phyloP scores from a whole-genome alignment of 2,113 vertebrate genomes.

The Notarius quadriscutis region DNA sequence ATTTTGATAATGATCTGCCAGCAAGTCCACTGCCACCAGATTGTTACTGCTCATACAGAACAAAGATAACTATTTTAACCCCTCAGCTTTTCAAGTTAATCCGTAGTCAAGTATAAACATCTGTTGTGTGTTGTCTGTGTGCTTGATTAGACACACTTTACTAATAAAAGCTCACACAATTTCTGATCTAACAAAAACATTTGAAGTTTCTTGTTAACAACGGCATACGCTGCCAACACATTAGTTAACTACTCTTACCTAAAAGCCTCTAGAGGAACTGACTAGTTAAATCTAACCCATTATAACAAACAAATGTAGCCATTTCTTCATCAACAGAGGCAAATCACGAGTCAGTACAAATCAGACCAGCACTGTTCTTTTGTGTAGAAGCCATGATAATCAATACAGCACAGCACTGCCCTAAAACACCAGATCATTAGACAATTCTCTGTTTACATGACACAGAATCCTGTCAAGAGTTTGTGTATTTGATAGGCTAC shows the following conservation, averaged over 20 bases:
- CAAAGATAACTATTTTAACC: neutral
- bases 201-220: neutral
- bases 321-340: neutral
- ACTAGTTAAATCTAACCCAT: neutral
- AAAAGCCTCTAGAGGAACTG: neutral
- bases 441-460: slow-evolving; percentile 19
- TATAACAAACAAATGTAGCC: neutral
- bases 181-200: neutral
- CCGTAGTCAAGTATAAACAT: neutral
- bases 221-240: neutral
- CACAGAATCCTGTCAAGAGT: slow-evolving; percentile 12
- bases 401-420: slow-evolving; percentile 66
- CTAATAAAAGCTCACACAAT: neutral
- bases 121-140: neutral
- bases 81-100: neutral
- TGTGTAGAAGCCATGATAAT: slow-evolving; percentile 29
- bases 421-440: slow-evolving; percentile 34
- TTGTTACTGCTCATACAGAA: slow-evolving; percentile 5
- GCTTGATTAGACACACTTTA: neutral
- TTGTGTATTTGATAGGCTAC: neutral
- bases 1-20: neutral
- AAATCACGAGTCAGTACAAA: slow-evolving; percentile 14
- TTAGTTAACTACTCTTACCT: neutral
- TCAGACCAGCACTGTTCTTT: neutral
- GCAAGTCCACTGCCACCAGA: slow-evolving; percentile 8